phyloP scores from a whole-genome alignment of 2,113 vertebrate species.

The Dascyllus trimaculatus region DNA sequence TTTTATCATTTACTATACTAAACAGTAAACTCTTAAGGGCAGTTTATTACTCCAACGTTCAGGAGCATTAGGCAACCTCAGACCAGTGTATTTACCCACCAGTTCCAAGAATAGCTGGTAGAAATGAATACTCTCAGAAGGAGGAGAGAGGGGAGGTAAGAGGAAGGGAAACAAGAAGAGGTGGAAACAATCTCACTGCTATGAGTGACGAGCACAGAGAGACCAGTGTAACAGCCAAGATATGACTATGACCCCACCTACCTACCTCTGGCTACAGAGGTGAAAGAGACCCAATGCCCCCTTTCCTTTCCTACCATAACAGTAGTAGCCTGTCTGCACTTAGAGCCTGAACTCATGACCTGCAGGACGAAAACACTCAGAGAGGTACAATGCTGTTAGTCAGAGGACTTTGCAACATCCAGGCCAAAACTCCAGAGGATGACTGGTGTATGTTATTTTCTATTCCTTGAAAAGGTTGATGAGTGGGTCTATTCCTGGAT shows the following conservation, averaged over 20 bases:
- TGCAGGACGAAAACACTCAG: slow-evolving; percentile 1
- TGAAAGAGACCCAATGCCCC: background rate
- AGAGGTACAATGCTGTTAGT: slow-evolving; percentile 21
- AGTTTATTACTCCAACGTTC: background rate
- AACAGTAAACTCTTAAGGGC: background rate
- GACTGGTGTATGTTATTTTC: background rate
- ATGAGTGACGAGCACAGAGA: slow-evolving; percentile 29
- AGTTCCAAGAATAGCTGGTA: slow-evolving; percentile 59
- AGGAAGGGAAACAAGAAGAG: slow-evolving; percentile 11
- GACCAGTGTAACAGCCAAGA: slow-evolving; percentile 11
- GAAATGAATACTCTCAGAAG: slow-evolving; percentile 37
- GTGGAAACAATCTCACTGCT: slow-evolving; percentile 39
- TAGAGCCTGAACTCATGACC: slow-evolving; percentile 16
- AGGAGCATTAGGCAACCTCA: slow-evolving; percentile 38
- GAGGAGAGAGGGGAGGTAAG: slow-evolving; percentile 14
- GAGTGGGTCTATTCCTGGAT: background rate
- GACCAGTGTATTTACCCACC: slow-evolving; percentile 62
- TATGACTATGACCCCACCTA: background rate
- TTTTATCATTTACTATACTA: background rate
- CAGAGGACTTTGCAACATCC: background rate
- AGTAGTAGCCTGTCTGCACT: background rate
- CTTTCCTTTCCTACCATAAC: slow-evolving; percentile 16
- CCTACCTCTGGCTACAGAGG: background rate
- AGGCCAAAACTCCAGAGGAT: background rate
- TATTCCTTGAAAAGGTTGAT: slow-evolving; percentile 11